A percentile compares a stretch with the other conserved stretches of the same genome.
phyloP scores from a whole-genome alignment of 1,140 invertebrate species.

The Lepeophtheirus salmonis region DNA sequence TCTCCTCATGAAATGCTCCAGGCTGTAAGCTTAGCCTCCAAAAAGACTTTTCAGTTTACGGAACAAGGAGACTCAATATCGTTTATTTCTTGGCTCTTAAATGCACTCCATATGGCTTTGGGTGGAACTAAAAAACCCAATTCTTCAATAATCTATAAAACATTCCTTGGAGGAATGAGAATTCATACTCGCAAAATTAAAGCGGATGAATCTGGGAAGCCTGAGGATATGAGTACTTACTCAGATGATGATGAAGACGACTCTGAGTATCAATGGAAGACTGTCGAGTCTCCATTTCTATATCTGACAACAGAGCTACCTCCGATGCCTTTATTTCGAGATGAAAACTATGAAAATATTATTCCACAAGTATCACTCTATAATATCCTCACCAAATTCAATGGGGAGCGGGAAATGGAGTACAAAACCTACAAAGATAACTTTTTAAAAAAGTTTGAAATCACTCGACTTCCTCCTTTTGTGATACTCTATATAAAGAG shows the following conservation, averaged over 20 bases:
- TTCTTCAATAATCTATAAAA: conserved; percentile 82
- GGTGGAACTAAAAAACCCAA: conserved; percentile 44
- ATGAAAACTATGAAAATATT: conserved; percentile 92
- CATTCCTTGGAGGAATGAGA: conserved; percentile 84
- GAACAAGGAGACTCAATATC: conserved; percentile 96
- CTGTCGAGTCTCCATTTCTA: conserved; percentile 74
- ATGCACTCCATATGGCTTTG: conserved; percentile 51
- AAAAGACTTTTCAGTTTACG: conserved; percentile 95
- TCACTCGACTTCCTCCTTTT: conserved; percentile 84
- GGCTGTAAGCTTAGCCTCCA: conserved; percentile 92
- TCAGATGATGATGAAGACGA: too few species aligned
- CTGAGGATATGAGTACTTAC: conserved; percentile 48
- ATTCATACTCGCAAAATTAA: conserved; percentile 83
- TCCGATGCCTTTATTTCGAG: conserved; percentile 84
- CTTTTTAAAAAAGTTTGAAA: conserved; percentile 88
- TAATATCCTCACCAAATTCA: conserved; percentile 82
- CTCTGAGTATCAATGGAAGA: conserved; percentile 67
- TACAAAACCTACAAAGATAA: conserved; percentile 99
- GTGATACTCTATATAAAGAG: conserved; percentile 92
- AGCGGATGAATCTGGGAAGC: conserved; percentile 68
- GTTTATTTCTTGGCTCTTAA: conserved; percentile 49
- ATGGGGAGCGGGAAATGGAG: conserved; percentile 84
- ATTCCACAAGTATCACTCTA: conserved; percentile 95
- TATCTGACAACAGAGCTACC: conserved; percentile 93
- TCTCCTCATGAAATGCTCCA: conserved; percentile 99